Conservation (phyloP, 2,113 vertebrate genomes). For the Chaenocephalus aceratus region DNA sequence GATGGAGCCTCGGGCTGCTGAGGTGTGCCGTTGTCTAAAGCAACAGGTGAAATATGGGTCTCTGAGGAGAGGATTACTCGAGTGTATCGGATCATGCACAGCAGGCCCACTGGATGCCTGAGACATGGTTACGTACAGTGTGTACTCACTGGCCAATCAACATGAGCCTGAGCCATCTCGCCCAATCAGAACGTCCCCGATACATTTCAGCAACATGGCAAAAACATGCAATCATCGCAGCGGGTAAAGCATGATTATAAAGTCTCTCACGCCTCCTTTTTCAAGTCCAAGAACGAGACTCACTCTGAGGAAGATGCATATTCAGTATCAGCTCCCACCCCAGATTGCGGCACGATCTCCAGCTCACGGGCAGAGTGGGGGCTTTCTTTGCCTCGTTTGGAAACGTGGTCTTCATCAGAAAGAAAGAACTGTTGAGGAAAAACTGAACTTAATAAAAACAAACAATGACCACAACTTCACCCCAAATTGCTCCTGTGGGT, state of each 20-base stretch:
- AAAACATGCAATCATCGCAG: slow-evolving; percentile 28
- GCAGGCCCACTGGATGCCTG: slow-evolving; percentile 78
- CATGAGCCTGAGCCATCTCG: neutral
- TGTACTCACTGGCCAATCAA: slow-evolving; percentile 32
- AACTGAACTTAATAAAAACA: neutral
- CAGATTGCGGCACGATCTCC: slow-evolving; percentile 50
- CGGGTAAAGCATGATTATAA: slow-evolving; percentile 15
- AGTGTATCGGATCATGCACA: slow-evolving; percentile 59
- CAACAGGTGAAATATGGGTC: slow-evolving; percentile 76
- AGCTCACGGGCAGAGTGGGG: slow-evolving; percentile 42
- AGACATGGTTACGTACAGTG: slow-evolving; percentile 77
- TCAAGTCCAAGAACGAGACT: slow-evolving; percentile 30
- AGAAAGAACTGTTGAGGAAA: slow-evolving; percentile 79
- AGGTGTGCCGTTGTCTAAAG: slow-evolving; percentile 64
- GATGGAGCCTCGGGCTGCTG: slow-evolving; percentile 52
- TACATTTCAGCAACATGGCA: slow-evolving; percentile 22
- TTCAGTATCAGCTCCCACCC: slow-evolving; percentile 26
- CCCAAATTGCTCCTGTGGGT: no score
- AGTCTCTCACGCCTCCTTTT: neutral
- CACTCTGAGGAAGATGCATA: slow-evolving; percentile 76
- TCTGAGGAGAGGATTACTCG: slow-evolving; percentile 58
- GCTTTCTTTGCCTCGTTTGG: slow-evolving; percentile 46
- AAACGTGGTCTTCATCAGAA: slow-evolving; percentile 76
- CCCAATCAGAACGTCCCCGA: slow-evolving; percentile 14
- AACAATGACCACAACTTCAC: no score